Percentiles rank a stretch among this genome's conserved stretches.
Conservation (phyloP, 2,888 invertebrate genomes). For the Nudaria mundana region DNA sequence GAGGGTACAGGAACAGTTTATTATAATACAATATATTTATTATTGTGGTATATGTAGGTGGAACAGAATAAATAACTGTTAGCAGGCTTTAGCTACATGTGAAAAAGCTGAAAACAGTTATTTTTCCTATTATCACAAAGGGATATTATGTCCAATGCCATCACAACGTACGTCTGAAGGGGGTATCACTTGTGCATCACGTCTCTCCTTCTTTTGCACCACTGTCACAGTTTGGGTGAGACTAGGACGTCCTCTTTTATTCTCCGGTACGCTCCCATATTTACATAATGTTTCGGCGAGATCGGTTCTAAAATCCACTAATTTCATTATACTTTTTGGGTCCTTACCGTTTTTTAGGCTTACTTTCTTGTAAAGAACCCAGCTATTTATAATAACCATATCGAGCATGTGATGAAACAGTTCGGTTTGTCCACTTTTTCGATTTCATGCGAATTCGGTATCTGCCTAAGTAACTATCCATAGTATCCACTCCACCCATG, state of each 20-base stretch:
- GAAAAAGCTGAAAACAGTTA: too few relatives aligned
- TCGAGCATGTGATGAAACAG: conserved; percentile 1
- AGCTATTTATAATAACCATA: conserved; percentile 1
- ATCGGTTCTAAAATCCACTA: conserved; percentile 40
- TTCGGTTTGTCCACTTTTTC: background rate
- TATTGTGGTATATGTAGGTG: too few relatives aligned
- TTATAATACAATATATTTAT: too few relatives aligned
- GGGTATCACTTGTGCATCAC: too few relatives aligned
- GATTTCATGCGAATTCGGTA: conserved; percentile 9
- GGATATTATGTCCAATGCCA: too few relatives aligned
- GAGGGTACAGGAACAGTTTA: too few relatives aligned
- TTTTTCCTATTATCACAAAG: too few relatives aligned
- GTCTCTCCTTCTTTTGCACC: too few relatives aligned
- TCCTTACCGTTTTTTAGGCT: conserved; percentile 5
- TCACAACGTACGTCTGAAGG: too few relatives aligned
- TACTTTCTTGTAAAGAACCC: conserved; percentile 15
- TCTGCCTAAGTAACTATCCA: conserved; percentile 1
- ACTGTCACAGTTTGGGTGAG: too few relatives aligned
- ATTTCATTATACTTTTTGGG: conserved; percentile 27
- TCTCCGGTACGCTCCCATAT: conserved; percentile 35
- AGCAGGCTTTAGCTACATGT: too few relatives aligned
- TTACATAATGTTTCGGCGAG: conserved; percentile 37
- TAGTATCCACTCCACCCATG: conserved; percentile 18
- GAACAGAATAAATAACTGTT: too few relatives aligned
- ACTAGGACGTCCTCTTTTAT: conserved; percentile 40